phyloP scores from a whole-genome alignment of 2,888 invertebrate species.

The Temnothorax ravouxi region DNA sequence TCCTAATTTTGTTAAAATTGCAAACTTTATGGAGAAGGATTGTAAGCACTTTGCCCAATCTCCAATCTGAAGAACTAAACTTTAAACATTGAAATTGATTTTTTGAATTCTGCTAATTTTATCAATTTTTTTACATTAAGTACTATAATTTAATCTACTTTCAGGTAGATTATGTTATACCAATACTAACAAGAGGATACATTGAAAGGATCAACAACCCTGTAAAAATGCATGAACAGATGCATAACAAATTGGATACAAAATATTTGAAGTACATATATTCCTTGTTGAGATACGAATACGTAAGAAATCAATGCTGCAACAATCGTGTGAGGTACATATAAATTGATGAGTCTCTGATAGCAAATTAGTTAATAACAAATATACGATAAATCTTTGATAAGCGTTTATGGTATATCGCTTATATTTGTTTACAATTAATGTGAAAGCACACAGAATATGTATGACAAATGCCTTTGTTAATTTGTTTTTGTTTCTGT shows the following conservation, averaged over 20 bases:
- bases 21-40: background rate
- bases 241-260: conserved; percentile 72
- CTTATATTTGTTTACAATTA: background rate
- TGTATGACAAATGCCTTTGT: background rate
- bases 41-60: background rate
- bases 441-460: background rate
- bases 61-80: background rate
- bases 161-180: conserved; percentile 88
- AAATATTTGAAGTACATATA: conserved; percentile 81
- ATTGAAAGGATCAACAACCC: conserved; percentile 86
- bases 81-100: background rate
- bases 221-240: conserved; percentile 71
- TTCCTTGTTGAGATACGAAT: conserved; percentile 79
- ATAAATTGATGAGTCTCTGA: conserved; percentile 9
- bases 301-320: conserved; percentile 75
- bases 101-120: background rate
- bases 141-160: conserved; percentile 59
- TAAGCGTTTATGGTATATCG: conserved; percentile 7
- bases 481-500: conserved; percentile 1
- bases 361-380: conserved; percentile 3
- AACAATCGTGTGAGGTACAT: conserved; percentile 80
- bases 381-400: background rate
- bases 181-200: conserved; percentile 88
- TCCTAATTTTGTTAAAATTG: background rate
- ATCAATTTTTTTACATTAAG: conserved; percentile 15